A percentile compares a stretch with the other conserved stretches of the same genome.
phyloP scores from a whole-genome alignment of 2,797 vertebrate species.

The Peromyscus eremicus region DNA sequence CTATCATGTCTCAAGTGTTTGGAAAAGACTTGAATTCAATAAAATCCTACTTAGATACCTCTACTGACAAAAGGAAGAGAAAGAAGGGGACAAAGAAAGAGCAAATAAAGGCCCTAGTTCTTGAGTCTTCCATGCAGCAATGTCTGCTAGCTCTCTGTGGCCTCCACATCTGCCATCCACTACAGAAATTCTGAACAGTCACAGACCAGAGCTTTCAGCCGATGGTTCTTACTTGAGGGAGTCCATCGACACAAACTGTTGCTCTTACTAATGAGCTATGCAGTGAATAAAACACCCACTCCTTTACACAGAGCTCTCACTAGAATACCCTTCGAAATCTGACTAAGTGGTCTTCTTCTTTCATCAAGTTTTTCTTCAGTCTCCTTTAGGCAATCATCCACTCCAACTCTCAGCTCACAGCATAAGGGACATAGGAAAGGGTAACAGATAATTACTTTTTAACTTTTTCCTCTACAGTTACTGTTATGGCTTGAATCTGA shows the following conservation, averaged over 20 bases:
- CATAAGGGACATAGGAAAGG: not conserved
- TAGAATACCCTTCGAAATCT: not conserved
- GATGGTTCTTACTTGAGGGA: not conserved
- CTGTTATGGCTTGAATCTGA: not conserved
- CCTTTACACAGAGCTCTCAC: not conserved
- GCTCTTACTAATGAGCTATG: not conserved
- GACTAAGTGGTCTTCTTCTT: not conserved
- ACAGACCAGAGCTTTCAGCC: not conserved
- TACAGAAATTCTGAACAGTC: not conserved
- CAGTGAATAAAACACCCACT: not conserved
- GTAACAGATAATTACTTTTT: slow-evolving; percentile 1
- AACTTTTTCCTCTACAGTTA: slow-evolving; percentile 41
- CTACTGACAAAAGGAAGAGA: not conserved
- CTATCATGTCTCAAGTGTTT: not conserved
- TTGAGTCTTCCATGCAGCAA: too few species aligned
- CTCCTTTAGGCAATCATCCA: not conserved
- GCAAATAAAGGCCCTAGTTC: not conserved
- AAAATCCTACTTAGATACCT: slow-evolving; percentile 34
- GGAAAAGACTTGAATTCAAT: slow-evolving; percentile 8
- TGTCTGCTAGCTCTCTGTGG: not conserved
- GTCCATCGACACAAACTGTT: not conserved
- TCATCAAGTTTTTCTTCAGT: slow-evolving; percentile 23
- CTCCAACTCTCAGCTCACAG: not conserved
- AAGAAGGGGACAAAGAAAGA: not conserved
- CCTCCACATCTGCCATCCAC: not conserved